phyloP scores from a whole-genome alignment of 2,797 vertebrate genomes.

The Myotis vivesi region DNA sequence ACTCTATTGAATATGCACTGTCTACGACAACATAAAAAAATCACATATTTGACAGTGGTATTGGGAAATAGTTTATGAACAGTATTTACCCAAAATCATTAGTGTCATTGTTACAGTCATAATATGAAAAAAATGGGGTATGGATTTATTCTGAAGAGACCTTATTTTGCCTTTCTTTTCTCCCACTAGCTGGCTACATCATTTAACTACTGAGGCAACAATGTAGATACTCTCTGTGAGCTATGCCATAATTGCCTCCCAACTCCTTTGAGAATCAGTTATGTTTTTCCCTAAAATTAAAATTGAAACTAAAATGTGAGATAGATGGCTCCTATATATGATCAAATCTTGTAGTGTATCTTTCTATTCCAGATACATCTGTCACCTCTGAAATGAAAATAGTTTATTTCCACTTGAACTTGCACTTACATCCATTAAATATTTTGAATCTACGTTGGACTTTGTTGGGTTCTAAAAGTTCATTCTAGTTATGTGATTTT shows the following conservation, averaged over 20 bases:
- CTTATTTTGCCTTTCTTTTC: neutral
- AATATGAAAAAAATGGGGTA: constrained; percentile 1
- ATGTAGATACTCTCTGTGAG: neutral
- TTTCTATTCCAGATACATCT: neutral
- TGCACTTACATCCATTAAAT: neutral
- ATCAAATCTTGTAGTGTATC: neutral
- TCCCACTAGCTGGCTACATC: neutral
- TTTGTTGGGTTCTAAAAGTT: neutral
- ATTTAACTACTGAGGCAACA: constrained; percentile 48
- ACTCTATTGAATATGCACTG: neutral
- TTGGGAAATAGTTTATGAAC: neutral
- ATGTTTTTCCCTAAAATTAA: constrained; percentile 22
- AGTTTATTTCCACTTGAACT: constrained; percentile 7
- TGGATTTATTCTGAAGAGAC: constrained; percentile 1
- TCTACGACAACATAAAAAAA: neutral
- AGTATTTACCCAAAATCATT: neutral
- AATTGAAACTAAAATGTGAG: constrained; percentile 27
- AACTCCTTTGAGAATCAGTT: neutral
- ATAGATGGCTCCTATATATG: neutral
- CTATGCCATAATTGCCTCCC: neutral
- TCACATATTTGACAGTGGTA: neutral
- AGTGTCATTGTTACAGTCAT: neutral
- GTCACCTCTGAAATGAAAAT: constrained; percentile 16
- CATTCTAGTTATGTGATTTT: neutral
- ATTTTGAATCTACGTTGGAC: neutral